Percentiles rank a stretch among this genome's conserved stretches.
Evolutionary conservation across 2,888 invertebrate genomes (phyloP).

Genomic region (Drosophila ustulata): DNA sequence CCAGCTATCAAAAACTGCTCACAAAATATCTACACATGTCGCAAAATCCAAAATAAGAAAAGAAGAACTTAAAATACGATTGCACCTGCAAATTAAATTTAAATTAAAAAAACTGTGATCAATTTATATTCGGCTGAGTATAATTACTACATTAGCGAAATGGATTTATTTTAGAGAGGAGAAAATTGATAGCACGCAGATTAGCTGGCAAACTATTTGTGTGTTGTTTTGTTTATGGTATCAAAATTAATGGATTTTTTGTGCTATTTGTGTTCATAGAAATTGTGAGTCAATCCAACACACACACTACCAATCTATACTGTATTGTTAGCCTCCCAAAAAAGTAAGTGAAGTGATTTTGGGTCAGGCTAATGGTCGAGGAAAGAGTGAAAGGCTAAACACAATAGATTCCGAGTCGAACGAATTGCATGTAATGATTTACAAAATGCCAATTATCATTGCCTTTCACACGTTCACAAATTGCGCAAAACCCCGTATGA

Average conservation of each 20-base stretch:
- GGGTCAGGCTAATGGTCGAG: conserved; percentile 27
- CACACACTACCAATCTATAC: conserved; percentile 49
- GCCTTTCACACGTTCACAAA: conserved; percentile 51
- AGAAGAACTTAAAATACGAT: background rate
- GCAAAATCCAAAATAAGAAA: background rate
- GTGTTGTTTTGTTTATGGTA: conserved; percentile 48
- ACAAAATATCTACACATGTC: conserved; percentile 9
- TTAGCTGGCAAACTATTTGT: conserved; percentile 26
- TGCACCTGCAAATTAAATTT: conserved; percentile 20
- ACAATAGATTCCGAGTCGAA: conserved; percentile 11
- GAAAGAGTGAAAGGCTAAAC: conserved; percentile 45
- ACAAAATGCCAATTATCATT: conserved; percentile 25
- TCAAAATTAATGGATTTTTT: conserved; percentile 68
- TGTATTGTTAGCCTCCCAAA: conserved; percentile 22
- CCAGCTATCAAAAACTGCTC: conserved; percentile 10
- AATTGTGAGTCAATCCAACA: conserved; percentile 20
- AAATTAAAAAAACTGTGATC: background rate
- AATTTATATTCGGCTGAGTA: background rate
- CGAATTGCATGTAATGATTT: conserved; percentile 25
- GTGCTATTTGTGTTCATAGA: conserved; percentile 35
- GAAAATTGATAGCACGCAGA: conserved; percentile 28
- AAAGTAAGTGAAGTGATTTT: conserved; percentile 34
- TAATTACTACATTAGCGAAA: conserved; percentile 10
- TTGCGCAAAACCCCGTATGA: conserved; percentile 41
- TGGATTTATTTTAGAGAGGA: background rate